Evolutionary conservation across 2,888 invertebrate species (phyloP).

Genomic region (Leucophenga maculata): DNA sequence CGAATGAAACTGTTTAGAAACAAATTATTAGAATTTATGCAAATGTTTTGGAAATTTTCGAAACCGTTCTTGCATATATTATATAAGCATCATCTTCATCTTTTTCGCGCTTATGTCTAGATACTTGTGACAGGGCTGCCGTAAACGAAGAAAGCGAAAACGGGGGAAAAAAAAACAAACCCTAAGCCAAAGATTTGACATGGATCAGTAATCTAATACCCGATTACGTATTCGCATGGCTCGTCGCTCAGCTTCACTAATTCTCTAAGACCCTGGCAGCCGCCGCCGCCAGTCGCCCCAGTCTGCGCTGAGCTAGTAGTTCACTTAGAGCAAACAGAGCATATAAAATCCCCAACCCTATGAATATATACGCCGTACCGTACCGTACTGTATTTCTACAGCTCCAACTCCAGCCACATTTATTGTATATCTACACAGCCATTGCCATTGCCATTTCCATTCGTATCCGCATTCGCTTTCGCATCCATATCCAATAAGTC

Average conservation of each 20-base stretch:
- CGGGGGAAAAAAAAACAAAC: slow-evolving; percentile 20
- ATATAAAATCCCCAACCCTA: not conserved
- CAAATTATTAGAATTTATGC: too few relatives aligned
- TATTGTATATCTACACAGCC: too few relatives aligned
- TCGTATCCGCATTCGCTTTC: slow-evolving; percentile 11
- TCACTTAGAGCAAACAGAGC: too few relatives aligned
- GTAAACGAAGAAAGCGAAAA: slow-evolving; percentile 41
- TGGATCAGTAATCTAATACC: slow-evolving; percentile 73
- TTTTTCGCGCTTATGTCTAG: too few relatives aligned
- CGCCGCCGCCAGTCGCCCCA: not conserved
- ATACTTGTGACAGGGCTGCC: slow-evolving; percentile 12
- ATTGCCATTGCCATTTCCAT: too few relatives aligned
- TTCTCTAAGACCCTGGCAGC: not conserved
- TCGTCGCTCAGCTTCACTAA: slow-evolving; percentile 37
- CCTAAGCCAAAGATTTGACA: slow-evolving; percentile 72
- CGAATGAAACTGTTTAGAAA: too few relatives aligned
- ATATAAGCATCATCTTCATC: too few relatives aligned
- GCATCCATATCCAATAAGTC: too few relatives aligned
- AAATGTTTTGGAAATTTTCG: too few relatives aligned
- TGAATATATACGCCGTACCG: not conserved
- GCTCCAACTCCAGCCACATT: not conserved
- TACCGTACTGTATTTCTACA: not conserved
- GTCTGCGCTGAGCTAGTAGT: not conserved
- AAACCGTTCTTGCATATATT: too few relatives aligned
- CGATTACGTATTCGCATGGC: slow-evolving; percentile 72